Evolutionary conservation across 2,888 invertebrate genomes (phyloP).

Genomic region (Nomada lathburiana): DNA sequence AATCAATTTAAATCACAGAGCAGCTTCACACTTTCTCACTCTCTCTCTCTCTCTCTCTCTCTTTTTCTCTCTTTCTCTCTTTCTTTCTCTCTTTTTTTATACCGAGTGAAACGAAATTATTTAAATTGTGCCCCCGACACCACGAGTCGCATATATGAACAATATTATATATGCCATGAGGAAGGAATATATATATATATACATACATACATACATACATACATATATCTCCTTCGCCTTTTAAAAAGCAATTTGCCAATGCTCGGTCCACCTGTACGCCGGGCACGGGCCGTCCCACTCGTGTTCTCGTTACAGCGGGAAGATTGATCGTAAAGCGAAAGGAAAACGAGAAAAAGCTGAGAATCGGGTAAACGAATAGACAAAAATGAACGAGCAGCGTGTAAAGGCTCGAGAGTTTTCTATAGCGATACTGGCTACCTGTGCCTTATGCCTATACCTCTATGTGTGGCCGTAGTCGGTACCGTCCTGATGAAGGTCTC

Average conservation of each 20-base stretch:
- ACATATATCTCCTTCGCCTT: slow-evolving; percentile 23
- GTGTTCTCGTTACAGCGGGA: slow-evolving; percentile 16
- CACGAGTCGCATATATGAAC: slow-evolving; percentile 51
- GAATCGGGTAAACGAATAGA: slow-evolving; percentile 27
- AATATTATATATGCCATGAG: slow-evolving; percentile 41
- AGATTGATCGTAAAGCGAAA: slow-evolving; percentile 3
- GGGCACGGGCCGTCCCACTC: slow-evolving; percentile 42
- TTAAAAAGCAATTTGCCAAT: slow-evolving; percentile 40
- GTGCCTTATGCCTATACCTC: slow-evolving; percentile 77
- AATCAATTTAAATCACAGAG: slow-evolving; percentile 70
- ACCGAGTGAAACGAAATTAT: slow-evolving; percentile 70
- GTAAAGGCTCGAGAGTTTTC: slow-evolving; percentile 53
- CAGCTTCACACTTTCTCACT: slow-evolving; percentile 71
- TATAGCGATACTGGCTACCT: slow-evolving; percentile 74
- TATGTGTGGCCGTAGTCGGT: slow-evolving; percentile 73
- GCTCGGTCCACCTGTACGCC: slow-evolving; percentile 37
- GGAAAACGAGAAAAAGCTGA: slow-evolving; percentile 24
- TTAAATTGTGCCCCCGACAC: slow-evolving; percentile 66
- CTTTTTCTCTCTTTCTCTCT: slow-evolving; percentile 11
- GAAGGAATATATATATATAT: slow-evolving; percentile 3
- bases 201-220: too few relatives aligned
- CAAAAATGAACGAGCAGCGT: slow-evolving; percentile 42
- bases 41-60: slow-evolving; percentile 42
- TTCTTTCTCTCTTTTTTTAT: slow-evolving; percentile 48
- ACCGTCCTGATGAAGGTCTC: slow-evolving; percentile 65